Evolutionary conservation across 2,797 vertebrate genomes (phyloP), one percentile per base, ranked within the genome.

Genomic region (Centroberyx gerrardi): DNA sequence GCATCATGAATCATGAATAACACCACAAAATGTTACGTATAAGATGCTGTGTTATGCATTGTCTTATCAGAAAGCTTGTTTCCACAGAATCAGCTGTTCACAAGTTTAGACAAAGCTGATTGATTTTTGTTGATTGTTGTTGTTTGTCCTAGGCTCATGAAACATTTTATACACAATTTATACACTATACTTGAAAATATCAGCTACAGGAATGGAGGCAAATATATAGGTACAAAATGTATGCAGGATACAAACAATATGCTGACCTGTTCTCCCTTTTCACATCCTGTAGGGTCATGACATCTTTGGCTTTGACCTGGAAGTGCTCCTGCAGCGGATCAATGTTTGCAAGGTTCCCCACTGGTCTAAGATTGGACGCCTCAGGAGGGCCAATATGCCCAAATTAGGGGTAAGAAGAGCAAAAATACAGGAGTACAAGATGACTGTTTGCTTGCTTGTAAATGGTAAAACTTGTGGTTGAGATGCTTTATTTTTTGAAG

Each of bases 271-370:
- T 46, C 0, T 46, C 29, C 3, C n/a, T 58, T 7, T 17, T 67
- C 22, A 15, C 59, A 36, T 79, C 56, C 76, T 82, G 3, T 60
- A 96, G 95, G 95, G 95, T 68, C 95, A 96, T 80, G 97, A 98
- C 94, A 98, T 99, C 91, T 97, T 97, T 89, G 97, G 98, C n/a
- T 99, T 99, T 93, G 97, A 99, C 93, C 93, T 99, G 86, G 97
- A 99, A 92, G 96, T 99, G 72, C 95, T 99, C 46, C 95, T 99
- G 84, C 98, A 99, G 93, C 95, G 98, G 92, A 97, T 99, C 92
- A 96, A 89, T 68, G 74, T 72, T 27, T 97, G 96, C 87, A 99
- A 99, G 90, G 98, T 98, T 89, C 97, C 97, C 64, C 95, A 98
- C 83, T 99, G 98, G 98, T 99, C 98, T 56, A 99, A 99, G 92